phyloP scores from a whole-genome alignment of 2,797 vertebrate species.

The Anas bahamensis region DNA sequence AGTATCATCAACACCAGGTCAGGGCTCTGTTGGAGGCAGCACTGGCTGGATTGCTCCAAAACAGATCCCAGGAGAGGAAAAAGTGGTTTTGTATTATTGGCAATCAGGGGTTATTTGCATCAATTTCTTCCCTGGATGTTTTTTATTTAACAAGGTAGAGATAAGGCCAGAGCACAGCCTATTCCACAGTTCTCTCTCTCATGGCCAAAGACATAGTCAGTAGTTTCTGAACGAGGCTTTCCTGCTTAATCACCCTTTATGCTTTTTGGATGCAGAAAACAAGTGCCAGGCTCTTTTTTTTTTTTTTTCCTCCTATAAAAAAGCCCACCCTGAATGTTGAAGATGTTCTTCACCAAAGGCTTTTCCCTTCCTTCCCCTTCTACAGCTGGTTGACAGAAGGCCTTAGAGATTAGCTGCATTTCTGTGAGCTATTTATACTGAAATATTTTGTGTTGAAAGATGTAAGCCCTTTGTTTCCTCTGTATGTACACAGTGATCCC shows the following conservation, averaged over 20 bases:
- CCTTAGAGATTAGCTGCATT: conserved; percentile 27
- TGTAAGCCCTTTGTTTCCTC: conserved; percentile 64
- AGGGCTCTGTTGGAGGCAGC: not conserved
- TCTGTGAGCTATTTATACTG: conserved; percentile 56
- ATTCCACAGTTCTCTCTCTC: not conserved
- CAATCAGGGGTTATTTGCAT: not conserved
- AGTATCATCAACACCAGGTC: accelerated
- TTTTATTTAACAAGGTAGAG: not conserved
- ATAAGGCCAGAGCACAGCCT: not conserved
- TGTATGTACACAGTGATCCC: conserved; percentile 43
- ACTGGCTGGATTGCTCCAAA: not conserved
- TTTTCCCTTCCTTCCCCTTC: not conserved
- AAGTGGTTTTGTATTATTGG: not conserved
- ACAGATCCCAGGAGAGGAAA: not conserved
- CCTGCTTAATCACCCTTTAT: not conserved
- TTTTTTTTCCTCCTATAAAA: not conserved
- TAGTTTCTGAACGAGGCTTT: not conserved
- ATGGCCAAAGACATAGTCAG: not conserved
- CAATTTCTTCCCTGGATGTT: not conserved
- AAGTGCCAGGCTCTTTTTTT: not conserved
- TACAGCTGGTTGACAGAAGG: conserved; percentile 53
- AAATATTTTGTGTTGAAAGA: conserved; percentile 64
- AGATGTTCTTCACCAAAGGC: not conserved
- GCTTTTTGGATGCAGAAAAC: not conserved
- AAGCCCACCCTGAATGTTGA: not conserved